A percentile compares a stretch with the other conserved stretches of the same genome.
Conservation (phyloP, 1,140 invertebrate species). For the fruit fly (Drosophila melanogaster) region Release_6_plus_ISO1_MT NT_033779.5:11932001-11932500, state of each 20-base stretch:
- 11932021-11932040: conserved; percentile 39
- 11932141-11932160: conserved; percentile 22
- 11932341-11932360: background rate
- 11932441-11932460: background rate
- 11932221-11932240: conserved; percentile 65
- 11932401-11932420: background rate
- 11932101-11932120: conserved; percentile 14
- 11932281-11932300: conserved; percentile 50
- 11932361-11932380: no score
- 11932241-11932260: conserved; percentile 73
- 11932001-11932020: conserved; percentile 66
- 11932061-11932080: conserved; percentile 13
- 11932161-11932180: conserved; percentile 52
- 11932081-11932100: conserved; percentile 28
- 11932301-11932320: background rate
- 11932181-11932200: conserved; percentile 67
- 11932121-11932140: conserved; percentile 23
- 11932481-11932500: background rate
- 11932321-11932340: background rate
- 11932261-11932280: conserved; percentile 19
- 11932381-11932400: background rate
- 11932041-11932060: background rate
- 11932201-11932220: conserved; percentile 71
- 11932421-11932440: background rate
- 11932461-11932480: background rate